Evolutionary conservation across 2,888 invertebrate genomes (phyloP), one percentile per base, ranked within the genome.

Genomic region (Caenorhabditis angaria): DNA sequence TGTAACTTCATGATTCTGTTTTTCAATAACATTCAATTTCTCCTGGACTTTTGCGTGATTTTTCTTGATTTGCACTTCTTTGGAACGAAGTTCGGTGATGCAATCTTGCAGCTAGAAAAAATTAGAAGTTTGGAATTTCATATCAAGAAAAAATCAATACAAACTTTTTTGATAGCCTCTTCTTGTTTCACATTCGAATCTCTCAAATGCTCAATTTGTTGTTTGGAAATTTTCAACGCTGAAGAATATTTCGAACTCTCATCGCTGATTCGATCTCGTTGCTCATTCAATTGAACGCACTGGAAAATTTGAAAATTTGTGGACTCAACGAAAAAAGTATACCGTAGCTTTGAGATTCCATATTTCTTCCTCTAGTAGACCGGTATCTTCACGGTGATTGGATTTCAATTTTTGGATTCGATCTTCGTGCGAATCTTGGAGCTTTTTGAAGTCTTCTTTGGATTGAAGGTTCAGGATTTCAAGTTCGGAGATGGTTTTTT

Each of bases 311-410:
- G 12, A 28, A 28, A 14, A 29, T 28, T 28, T 28, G n/a, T 5
- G 2, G 60, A 53, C 6, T 47, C 41, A 51, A 6, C 25, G 24
- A 51, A 4, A 48, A 18, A n/a, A 51, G 32, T 50, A 50, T 54
- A 80, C 80, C 12, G 69, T 73, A n/a, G 77, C 76, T 65, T 77
- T 80, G 48, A 78, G 32, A 22, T 71, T 65, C 77, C 77, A 80
- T 14, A 80, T 68, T 64, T 80, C 80, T 1, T 68, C 60, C 70
- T 77, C 77, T 8, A 80, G 47, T 0, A 78, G 32, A 24, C 60
- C 56, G 0, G 61, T 65, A 20, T 80, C 77, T 56, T 76, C 65
- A 20, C 53, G 28, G 24, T 72, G 60, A 22, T 32, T 65, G 28
- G 56, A 24, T 54, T 68, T 66, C 12, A 72, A 25, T 14, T 60